A percentile compares a stretch with the other conserved stretches of the same genome.
Evolutionary conservation across 2,888 invertebrate species (phyloP).

Genomic region (Therioaphis trifolii): DNA sequence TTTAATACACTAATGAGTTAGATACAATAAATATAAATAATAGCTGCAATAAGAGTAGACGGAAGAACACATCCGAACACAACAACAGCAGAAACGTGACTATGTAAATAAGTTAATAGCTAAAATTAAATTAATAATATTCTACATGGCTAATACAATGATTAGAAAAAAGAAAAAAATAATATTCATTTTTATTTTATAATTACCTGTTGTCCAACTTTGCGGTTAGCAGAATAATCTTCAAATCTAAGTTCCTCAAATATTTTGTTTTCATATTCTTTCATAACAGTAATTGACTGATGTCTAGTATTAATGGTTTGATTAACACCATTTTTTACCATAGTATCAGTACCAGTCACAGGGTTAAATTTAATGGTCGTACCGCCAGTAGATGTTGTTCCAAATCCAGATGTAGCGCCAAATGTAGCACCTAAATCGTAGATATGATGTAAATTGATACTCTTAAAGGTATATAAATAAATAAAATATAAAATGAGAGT

Average conservation of each 20-base stretch:
- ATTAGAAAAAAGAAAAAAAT: not conserved
- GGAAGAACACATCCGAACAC: no score
- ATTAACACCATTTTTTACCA: constrained; percentile 87
- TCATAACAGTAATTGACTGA: constrained; percentile 98
- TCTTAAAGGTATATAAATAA: not conserved
- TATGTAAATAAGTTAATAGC: no score
- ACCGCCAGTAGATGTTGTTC: constrained; percentile 47
- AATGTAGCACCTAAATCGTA: constrained; percentile 64
- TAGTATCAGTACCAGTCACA: constrained; percentile 88
- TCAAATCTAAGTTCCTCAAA: constrained; percentile 94
- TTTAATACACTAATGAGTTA: no score
- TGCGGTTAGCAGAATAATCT: constrained; percentile 91
- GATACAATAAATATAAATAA: no score
- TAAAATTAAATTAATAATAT: not conserved
- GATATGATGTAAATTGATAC: not conserved
- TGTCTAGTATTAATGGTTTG: constrained; percentile 91
- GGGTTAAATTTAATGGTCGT: constrained; percentile 89
- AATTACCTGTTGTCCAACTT: constrained; percentile 74
- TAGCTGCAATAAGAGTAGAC: no score
- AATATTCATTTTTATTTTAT: not conserved
- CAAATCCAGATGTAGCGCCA: constrained; percentile 72
- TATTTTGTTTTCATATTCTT: constrained; percentile 95
- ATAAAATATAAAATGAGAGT: not conserved
- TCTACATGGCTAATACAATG: not conserved
- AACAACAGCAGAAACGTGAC: no score